phyloP scores from a whole-genome alignment of 2,797 vertebrate genomes.

The Danio kyathit region DNA sequence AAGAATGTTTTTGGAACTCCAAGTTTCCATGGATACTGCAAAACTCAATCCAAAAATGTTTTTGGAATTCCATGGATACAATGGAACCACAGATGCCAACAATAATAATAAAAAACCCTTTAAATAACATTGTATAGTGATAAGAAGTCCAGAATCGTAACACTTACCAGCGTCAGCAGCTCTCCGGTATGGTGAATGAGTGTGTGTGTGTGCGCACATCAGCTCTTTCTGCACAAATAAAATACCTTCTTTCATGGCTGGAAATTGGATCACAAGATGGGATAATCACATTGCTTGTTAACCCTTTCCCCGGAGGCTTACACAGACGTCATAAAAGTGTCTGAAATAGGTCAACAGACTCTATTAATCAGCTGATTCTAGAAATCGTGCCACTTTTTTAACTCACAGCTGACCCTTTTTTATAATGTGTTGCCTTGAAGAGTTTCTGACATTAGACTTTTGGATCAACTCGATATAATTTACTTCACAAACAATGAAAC shows the following conservation, averaged over 20 bases:
- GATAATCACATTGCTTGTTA: conserved; percentile 78
- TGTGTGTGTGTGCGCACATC: conserved; percentile 45
- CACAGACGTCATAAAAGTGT: neutral
- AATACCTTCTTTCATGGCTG: conserved; percentile 74
- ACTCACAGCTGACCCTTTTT: no score
- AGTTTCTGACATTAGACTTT: neutral
- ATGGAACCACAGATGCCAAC: neutral
- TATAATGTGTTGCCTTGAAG: neutral
- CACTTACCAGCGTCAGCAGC: conserved; percentile 69
- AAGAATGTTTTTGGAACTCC: no score
- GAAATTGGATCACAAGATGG: conserved; percentile 80
- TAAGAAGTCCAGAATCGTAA: neutral
- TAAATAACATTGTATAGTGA: neutral
- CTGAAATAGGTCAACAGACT: conserved; percentile 46
- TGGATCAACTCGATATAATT: no score
- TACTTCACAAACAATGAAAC: no score
- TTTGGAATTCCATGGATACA: no score
- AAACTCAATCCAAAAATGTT: no score
- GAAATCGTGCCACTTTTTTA: neutral
- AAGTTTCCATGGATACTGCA: no score
- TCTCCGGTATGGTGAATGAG: conserved; percentile 38
- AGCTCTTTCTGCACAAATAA: conserved; percentile 60
- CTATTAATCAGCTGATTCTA: conserved; percentile 5
- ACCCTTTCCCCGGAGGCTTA: conserved; percentile 59
- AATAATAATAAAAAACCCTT: no score